These are phyloP conservation scores for Herminia tarsipennalis DNA, from an alignment of 2,888 invertebrate species.

Conservation along the genomic window DNA sequence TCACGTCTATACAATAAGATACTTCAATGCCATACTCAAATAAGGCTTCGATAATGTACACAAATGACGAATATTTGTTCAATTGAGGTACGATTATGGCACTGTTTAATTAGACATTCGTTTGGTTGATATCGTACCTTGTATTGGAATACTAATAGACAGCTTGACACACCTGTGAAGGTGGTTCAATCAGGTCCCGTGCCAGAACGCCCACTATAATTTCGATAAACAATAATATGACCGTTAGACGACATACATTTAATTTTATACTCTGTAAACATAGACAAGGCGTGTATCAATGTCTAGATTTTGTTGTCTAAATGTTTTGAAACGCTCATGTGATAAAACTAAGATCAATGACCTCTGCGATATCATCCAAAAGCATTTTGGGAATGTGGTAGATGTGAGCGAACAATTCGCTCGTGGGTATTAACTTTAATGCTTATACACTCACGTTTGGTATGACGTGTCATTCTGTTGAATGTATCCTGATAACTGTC, in stretches of 20 bases:
- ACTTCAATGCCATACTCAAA: slow-evolving; percentile 41
- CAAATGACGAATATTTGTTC: slow-evolving; percentile 58
- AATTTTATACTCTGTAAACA: slow-evolving; percentile 55
- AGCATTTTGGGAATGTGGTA: slow-evolving; percentile 28
- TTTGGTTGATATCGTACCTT: slow-evolving; percentile 31
- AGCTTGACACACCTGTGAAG: slow-evolving; percentile 67
- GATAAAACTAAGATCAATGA: slow-evolving; percentile 55
- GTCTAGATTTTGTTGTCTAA: slow-evolving; percentile 27
- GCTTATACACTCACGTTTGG: slow-evolving; percentile 56
- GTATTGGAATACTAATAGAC: slow-evolving; percentile 49
- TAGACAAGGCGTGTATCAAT: slow-evolving; percentile 33
- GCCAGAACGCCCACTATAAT: slow-evolving; percentile 66
- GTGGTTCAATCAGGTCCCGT: slow-evolving; percentile 59
- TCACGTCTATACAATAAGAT: slow-evolving; percentile 32
- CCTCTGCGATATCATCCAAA: slow-evolving; percentile 42
- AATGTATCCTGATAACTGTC: slow-evolving; percentile 51
- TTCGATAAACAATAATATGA: slow-evolving; percentile 70
- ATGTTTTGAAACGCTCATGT: slow-evolving; percentile 25
- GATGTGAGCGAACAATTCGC: slow-evolving; percentile 39
- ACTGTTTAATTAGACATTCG: slow-evolving; percentile 49
- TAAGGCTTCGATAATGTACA: slow-evolving; percentile 46
- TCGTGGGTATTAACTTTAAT: slow-evolving; percentile 40
- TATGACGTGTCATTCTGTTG: slow-evolving; percentile 50
- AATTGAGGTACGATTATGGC: slow-evolving; percentile 60
- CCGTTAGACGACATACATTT: slow-evolving; percentile 65